Conservation (phyloP, 2,888 invertebrate species). For the Anagyrus pseudococci region DNA sequence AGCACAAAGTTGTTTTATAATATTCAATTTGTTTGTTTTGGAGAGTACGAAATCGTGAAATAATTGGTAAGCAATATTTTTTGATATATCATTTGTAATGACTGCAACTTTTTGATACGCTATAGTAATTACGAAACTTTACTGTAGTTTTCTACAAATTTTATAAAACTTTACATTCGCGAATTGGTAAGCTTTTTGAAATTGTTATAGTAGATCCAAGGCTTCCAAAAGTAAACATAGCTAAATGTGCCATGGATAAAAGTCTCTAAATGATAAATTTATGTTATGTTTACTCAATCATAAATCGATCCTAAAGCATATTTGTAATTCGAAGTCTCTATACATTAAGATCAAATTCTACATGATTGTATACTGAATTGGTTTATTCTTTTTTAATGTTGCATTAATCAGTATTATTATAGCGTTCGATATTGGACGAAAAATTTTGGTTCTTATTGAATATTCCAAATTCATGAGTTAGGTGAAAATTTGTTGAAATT, state of each 20-base stretch:
- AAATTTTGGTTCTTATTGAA: constrained; percentile 27
- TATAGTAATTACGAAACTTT: constrained; percentile 13
- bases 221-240: constrained; percentile 38
- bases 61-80: constrained; percentile 18
- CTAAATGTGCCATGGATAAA: constrained; percentile 43
- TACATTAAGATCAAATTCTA: constrained; percentile 25
- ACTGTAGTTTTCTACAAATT: constrained; percentile 3
- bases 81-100: constrained; percentile 6
- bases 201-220: constrained; percentile 38
- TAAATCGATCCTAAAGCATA: constrained; percentile 17
- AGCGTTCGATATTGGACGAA: constrained; percentile 32
- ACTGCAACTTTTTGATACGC: constrained; percentile 19
- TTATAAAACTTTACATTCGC: constrained; percentile 20
- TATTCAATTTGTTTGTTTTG: constrained; percentile 12
- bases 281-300: constrained; percentile 22
- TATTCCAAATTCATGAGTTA: constrained; percentile 36
- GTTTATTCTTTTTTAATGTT: constrained; percentile 25
- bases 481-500: constrained; percentile 22
- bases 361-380: constrained; percentile 31
- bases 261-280: constrained; percentile 35
- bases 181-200: constrained; percentile 37
- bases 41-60: constrained; percentile 15
- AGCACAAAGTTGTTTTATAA: constrained; percentile 9
- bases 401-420: constrained; percentile 38
- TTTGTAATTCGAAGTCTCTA: constrained; percentile 18